Evolutionary conservation across 2,797 vertebrate species (phyloP), one percentile per base, ranked within the genome.

Genomic region (Danionella dracula): DNA sequence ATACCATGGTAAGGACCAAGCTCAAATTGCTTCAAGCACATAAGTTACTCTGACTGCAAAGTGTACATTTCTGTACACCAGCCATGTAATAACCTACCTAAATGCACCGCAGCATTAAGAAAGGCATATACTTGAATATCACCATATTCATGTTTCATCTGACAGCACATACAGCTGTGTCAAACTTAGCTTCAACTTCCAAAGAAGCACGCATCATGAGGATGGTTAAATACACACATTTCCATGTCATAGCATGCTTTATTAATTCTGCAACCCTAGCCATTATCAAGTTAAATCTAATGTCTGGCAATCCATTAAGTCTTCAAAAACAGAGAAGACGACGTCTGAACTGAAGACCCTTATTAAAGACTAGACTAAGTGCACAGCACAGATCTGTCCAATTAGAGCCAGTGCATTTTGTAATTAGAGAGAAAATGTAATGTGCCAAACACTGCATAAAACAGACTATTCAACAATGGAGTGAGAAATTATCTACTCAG

Each of bases 301-400:
- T 64, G 74, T 72, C 68, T 73, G 63, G 67, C 68, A 79, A 57
- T 70, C 73, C 65, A 78, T 80, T 78, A 76, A 75, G 70, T 72
- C 78, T 73, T 75, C 74, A 76, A 57, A 73, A 78, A 75, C 59
- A 54, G 72, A 50, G 45, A 46, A 51, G 44, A 62, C 70, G 50
- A 75, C 12, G 66, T 44, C 58, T 60, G 64, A 72, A 65, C 21
- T 35, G 32, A 31, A 68, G 56, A 49, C 42, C 21, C 19, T 66
- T 70, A 62, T 71, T 64, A 73, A 72, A 75, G 70, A 48, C 29
- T 58, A 62, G 70, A 70, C 63, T 73, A 76, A 76, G 71, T 73
- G 74, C 74, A 73, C 48, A 69, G 70, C 48, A 31, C 37, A 73
- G 59, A 56, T 71, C 42, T 55, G 63, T 41, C 71, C 67, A 73